phyloP scores from a whole-genome alignment of 2,797 vertebrate species.

The Cyprinodon diabolis region DNA sequence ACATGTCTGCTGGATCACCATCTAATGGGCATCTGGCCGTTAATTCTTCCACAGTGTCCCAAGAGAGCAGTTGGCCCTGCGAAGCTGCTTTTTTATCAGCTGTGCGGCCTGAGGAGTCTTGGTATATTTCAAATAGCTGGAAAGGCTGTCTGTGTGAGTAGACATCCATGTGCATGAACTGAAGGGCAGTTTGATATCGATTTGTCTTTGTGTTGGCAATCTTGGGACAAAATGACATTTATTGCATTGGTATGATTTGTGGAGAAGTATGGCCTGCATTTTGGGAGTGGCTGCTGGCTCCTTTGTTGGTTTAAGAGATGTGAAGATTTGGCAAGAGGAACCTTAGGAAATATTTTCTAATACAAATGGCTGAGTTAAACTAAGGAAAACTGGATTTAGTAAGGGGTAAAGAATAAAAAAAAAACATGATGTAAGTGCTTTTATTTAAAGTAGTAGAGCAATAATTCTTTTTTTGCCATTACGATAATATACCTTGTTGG shows the following conservation, averaged over 20 bases:
- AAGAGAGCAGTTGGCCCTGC: constrained; percentile 39
- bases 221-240: constrained; percentile 17
- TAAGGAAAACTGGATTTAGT: background rate
- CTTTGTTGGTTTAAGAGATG: background rate
- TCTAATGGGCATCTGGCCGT: constrained; percentile 66
- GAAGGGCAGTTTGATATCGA: constrained; percentile 20
- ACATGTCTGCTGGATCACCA: constrained; percentile 44
- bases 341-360: constrained; percentile 7
- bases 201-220: constrained; percentile 27
- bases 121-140: constrained; percentile 37
- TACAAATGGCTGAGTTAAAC: background rate
- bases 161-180: constrained; percentile 20
- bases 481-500: no score
- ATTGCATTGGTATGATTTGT: constrained; percentile 39
- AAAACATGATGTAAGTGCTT: no score
- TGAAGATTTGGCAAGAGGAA: constrained; percentile 1
- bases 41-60: constrained; percentile 54
- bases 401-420: background rate
- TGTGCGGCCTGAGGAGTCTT: constrained; percentile 41
- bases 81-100: constrained; percentile 59
- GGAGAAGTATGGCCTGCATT: constrained; percentile 12
- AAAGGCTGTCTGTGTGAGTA: constrained; percentile 55
- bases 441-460: no score
- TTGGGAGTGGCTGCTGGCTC: constrained; percentile 17
- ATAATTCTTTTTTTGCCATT: no score